A percentile compares a stretch with the other conserved stretches of the same genome.
These are phyloP conservation scores for Sarcophaga variegata DNA, from an alignment of 2,888 invertebrate genomes.

Conservation along the genomic window DNA sequence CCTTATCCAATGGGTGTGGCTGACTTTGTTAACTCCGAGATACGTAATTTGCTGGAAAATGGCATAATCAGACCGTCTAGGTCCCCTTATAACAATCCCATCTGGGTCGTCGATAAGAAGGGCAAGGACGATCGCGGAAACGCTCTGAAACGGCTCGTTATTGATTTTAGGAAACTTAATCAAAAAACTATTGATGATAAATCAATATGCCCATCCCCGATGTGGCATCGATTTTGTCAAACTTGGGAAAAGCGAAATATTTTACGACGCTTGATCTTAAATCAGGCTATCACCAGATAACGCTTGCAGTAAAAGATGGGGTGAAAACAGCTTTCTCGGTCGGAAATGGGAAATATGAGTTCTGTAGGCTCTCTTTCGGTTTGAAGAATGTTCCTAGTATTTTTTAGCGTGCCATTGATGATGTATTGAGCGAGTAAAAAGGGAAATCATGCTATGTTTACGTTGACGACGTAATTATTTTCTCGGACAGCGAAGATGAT, in stretches of 20 bases:
- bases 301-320: background rate
- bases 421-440: constrained; percentile 42
- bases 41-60: background rate
- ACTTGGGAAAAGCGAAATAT: too few relatives aligned
- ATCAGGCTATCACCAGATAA: constrained; percentile 12
- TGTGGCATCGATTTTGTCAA: too few relatives aligned
- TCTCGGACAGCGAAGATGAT: constrained; percentile 40
- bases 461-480: constrained; percentile 56
- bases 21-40: too few relatives aligned
- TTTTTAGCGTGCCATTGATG: constrained; percentile 53
- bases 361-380: constrained; percentile 57
- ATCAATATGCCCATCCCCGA: background rate
- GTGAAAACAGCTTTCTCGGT: constrained; percentile 40
- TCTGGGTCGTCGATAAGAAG: constrained; percentile 42
- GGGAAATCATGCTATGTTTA: constrained; percentile 47
- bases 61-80: constrained; percentile 53
- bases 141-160: constrained; percentile 27
- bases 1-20: too few relatives aligned
- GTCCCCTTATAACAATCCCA: constrained; percentile 42
- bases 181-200: constrained; percentile 25
- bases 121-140: background rate
- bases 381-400: constrained; percentile 51
- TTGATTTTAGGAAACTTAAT: constrained; percentile 43
- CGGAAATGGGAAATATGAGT: constrained; percentile 62
- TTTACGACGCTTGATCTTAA: too few relatives aligned